These are phyloP conservation scores for Argentina silus DNA, from an alignment of 2,797 vertebrate species.

Conservation along the genomic window DNA sequence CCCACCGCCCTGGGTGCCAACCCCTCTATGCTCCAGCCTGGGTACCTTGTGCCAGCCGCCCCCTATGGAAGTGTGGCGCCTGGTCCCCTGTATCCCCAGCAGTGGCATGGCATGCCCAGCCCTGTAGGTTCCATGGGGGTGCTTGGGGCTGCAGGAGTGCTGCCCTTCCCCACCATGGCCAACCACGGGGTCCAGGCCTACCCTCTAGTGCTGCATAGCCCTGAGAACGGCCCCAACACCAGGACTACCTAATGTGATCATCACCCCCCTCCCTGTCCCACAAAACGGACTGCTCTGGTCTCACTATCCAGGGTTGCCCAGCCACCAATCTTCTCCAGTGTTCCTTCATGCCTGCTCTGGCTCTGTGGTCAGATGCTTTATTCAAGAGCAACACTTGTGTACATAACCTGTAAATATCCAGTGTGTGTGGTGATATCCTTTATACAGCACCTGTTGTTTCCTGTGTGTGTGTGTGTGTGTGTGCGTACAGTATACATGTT, in stretches of 20 bases:
- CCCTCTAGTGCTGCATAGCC: constrained; percentile 72
- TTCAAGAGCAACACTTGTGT: constrained; percentile 53
- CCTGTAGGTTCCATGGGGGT: constrained; percentile 66
- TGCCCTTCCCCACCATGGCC: constrained; percentile 66
- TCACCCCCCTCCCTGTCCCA: background rate
- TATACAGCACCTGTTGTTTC: constrained; percentile 55
- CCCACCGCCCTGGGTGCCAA: constrained; percentile 70
- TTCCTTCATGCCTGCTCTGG: constrained; percentile 38
- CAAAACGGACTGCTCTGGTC: background rate
- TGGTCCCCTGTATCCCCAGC: constrained; percentile 70
- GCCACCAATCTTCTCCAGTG: constrained; percentile 21
- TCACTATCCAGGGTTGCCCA: constrained; percentile 1
- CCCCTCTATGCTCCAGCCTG: constrained; percentile 60
- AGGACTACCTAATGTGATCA: constrained; percentile 77
- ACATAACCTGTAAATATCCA: constrained; percentile 68
- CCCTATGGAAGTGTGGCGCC: constrained; percentile 74
- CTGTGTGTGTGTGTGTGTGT: constrained; percentile 29
- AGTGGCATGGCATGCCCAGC: constrained; percentile 71
- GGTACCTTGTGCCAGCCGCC: constrained; percentile 72
- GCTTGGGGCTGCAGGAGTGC: constrained; percentile 64
- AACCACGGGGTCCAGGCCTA: constrained; percentile 72
- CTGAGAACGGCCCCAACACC: constrained; percentile 73
- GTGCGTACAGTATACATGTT: constrained; percentile 44
- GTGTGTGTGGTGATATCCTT: constrained; percentile 56
- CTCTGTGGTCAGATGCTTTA: constrained; percentile 38